Evolutionary conservation across 2,797 vertebrate species (phyloP), one percentile per base, ranked within the genome.

Genomic region (Chromis chromis): DNA sequence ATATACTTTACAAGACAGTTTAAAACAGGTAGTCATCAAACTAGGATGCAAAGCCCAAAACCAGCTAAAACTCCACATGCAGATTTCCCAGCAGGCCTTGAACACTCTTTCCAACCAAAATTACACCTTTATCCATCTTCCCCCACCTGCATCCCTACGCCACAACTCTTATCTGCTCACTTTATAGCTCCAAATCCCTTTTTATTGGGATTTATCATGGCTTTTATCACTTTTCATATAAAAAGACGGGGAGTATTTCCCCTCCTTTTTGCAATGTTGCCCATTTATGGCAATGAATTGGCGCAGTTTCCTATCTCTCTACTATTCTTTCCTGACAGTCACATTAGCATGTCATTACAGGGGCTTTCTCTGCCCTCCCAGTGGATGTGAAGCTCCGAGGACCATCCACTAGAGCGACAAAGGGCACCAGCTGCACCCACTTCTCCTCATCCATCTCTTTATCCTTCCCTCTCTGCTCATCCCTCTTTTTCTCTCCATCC

Each of bases 401-500:
- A 93, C 93, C 92, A 84, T 85, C 82, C 83, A 77, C 84, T 83
- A 74, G 25, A 75, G 85, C 79, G 72, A 95, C 93, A 95, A 94
- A 95, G 91, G 87, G 87, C 91, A 92, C 91, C 94, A 95, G 94
- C 94, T 95, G 94, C 92, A 95, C 87, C 88, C 92, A 94, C 94
- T 95, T 93, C 88, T 91, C 86, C 78, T 85, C 88, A 88, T 86
- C 83, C 70, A 85, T 79, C 86, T 65, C 82, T 81, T 82, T 75
- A 82, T 71, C 76, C 59, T 64, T 50, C 72, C 48, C 67, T 84
- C 54, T 79, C 68, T 36, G 53, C 64, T 83, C 76, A 70, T 77
- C 67, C 77, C 79, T 78, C 74, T 44, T 71, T 79, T 82, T 76
- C 74, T 80, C 79, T 76, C 76, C 69, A 70, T 70, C 73, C 67